Base-by-base conservation (phyloP, 2,113 vertebrate species). In the Chloebia gouldiae region DNA sequence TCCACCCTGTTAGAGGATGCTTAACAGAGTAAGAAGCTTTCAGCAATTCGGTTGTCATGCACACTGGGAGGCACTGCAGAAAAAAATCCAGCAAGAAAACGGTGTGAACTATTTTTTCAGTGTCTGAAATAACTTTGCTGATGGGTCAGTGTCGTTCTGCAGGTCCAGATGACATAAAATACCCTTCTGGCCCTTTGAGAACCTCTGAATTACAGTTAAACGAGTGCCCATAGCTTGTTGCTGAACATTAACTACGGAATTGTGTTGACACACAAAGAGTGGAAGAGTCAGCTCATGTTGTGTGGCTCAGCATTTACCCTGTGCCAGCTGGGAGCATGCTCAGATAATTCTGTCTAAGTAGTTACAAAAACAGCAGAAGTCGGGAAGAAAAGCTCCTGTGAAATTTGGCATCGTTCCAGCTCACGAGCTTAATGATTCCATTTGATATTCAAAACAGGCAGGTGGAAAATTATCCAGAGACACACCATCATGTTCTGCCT, bases 371-470 rank as follows among this genome's bases (percentile, higher is more conserved):
- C 61, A 73, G 71, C 70, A 88, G 83, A 90, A 93, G 75, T 84
- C 54, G 3, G 44, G 79, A 92, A 90, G 68, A 96, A 93, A 92
- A 28, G 64, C 68, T 94, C 50, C 90, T 71, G 60, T 17, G 81
- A 79, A 77, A 92, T 70, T 25, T 88, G 91, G 90, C 73, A 40
- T 28, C 24, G 22, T 59, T 91, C 81, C 71, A 92, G 44, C 31
- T 91, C 73, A 44, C 45, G 65, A 83, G 69, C 75, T 49, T 81
- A 86, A 91, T 69, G 51, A 71, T 60, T 86, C 95, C 92, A 84
- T 92, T 51, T 93, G 91, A 97, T 86, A 96, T 87, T 78, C 83
- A 93, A 92, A 96, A 88, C 86, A 96, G 90, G 85, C 94, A 96
- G 94, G 95, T 96, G 94, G 93, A 88, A 90, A 96, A 90, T 93